Evolutionary conservation across 2,113 vertebrate genomes (phyloP).

Genomic region (Rhagologus leucostigma): DNA sequence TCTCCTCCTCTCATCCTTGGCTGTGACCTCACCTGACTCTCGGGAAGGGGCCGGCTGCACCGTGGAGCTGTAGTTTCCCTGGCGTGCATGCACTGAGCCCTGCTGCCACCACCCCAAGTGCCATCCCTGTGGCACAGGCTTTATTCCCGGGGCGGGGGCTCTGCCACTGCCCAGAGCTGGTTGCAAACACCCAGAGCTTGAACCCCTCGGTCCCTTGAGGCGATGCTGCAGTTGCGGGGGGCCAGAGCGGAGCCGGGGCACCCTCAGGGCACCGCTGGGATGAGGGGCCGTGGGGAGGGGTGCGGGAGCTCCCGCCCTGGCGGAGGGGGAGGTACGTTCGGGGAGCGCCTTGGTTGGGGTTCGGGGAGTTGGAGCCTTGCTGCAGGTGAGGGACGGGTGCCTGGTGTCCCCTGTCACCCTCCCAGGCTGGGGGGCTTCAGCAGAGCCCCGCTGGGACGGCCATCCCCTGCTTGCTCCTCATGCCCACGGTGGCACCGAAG

Average conservation of each 20-base stretch:
- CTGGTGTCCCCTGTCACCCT: not conserved
- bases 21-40: not conserved
- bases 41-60: not conserved
- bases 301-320: not conserved
- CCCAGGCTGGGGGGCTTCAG: not conserved
- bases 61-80: not conserved
- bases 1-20: not conserved
- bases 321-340: not conserved
- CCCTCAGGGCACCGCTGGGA: not conserved
- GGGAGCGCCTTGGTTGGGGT: accelerated
- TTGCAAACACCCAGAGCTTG: not conserved
- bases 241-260: accelerated
- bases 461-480: accelerated
- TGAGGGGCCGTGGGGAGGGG: not conserved
- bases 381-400: not conserved
- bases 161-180: not conserved
- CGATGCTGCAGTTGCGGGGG: not conserved
- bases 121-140: not conserved
- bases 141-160: not conserved
- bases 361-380: not conserved
- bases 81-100: not conserved
- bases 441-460: not conserved
- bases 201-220: not conserved
- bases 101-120: not conserved
- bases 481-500: accelerated